Percentiles rank a stretch among this genome's conserved stretches.
phyloP scores from a whole-genome alignment of 2,113 vertebrate species.

The Sinocyclocheilus anophthalmus region DNA sequence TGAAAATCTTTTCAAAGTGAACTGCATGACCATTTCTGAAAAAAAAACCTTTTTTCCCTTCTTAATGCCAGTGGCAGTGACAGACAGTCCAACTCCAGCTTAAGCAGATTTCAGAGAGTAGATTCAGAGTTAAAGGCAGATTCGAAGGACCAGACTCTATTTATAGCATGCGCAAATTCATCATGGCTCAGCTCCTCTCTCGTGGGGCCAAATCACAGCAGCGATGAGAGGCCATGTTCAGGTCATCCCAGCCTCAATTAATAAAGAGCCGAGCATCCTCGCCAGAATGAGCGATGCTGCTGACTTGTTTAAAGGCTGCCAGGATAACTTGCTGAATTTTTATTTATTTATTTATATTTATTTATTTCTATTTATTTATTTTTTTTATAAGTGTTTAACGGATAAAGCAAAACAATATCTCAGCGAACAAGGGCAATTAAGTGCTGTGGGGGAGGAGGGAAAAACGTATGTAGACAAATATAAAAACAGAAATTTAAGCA shows the following conservation, averaged over 20 bases:
- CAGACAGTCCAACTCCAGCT: constrained; percentile 37
- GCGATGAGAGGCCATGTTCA: constrained; percentile 55
- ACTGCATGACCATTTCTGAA: constrained; percentile 26
- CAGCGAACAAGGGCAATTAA: constrained; percentile 24
- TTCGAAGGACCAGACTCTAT: constrained; percentile 66
- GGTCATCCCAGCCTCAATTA: constrained; percentile 44
- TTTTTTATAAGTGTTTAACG: neutral
- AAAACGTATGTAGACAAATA: neutral
- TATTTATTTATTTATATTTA: neutral
- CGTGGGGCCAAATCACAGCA: constrained; percentile 59
- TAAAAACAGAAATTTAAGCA: neutral
- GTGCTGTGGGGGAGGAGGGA: neutral
- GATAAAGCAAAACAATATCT: constrained; percentile 30
- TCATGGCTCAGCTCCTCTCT: constrained; percentile 56
- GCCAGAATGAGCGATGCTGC: constrained; percentile 34
- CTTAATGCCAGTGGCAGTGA: constrained; percentile 44
- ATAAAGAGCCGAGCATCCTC: constrained; percentile 42
- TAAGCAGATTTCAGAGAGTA: constrained; percentile 63
- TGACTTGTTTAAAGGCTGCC: constrained; percentile 31
- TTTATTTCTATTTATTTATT: no score
- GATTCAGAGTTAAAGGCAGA: constrained; percentile 67
- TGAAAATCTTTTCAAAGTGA: constrained; percentile 7
- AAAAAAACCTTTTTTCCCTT: constrained; percentile 1
- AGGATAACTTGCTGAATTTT: constrained; percentile 5
- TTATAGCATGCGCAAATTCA: constrained; percentile 67